phyloP scores from a whole-genome alignment of 2,797 vertebrate genomes.

The Sebastes kiyomatsui region DNA sequence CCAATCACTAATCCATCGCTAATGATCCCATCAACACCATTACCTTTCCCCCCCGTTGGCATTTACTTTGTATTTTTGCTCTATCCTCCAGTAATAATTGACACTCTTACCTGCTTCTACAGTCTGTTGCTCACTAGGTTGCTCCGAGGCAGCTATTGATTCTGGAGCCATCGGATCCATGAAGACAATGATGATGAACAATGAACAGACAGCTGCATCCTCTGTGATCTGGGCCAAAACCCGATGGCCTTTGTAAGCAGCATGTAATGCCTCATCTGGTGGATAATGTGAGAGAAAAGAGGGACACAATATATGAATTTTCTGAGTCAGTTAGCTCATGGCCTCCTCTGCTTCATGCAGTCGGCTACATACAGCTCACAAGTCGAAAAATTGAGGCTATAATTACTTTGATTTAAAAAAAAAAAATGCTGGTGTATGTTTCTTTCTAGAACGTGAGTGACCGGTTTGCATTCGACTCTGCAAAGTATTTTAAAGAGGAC shows the following conservation, averaged over 20 bases:
- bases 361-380: neutral
- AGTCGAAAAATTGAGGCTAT: neutral
- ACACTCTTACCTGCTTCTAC: conserved; percentile 64
- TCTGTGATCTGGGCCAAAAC: conserved; percentile 65
- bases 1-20: conserved; percentile 53
- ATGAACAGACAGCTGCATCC: conserved; percentile 74
- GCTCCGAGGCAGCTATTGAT: conserved; percentile 80
- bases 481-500: neutral
- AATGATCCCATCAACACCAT: conserved; percentile 63
- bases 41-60: neutral
- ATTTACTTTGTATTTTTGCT: conserved; percentile 52
- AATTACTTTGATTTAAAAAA: conserved; percentile 23
- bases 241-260: conserved; percentile 66
- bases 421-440: conserved; percentile 32
- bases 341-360: conserved; percentile 25
- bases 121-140: conserved; percentile 69
- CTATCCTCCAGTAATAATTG: conserved; percentile 71
- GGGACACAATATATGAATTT: conserved; percentile 55
- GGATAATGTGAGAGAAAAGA: conserved; percentile 50
- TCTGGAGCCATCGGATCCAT: conserved; percentile 68
- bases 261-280: conserved; percentile 64
- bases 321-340: conserved; percentile 49
- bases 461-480: neutral
- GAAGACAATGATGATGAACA: conserved; percentile 80
- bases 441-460: neutral